Evolutionary conservation across 2,888 invertebrate genomes (phyloP), one percentile per base, ranked within the genome.

Genomic region (Pemphredon lugubris): DNA sequence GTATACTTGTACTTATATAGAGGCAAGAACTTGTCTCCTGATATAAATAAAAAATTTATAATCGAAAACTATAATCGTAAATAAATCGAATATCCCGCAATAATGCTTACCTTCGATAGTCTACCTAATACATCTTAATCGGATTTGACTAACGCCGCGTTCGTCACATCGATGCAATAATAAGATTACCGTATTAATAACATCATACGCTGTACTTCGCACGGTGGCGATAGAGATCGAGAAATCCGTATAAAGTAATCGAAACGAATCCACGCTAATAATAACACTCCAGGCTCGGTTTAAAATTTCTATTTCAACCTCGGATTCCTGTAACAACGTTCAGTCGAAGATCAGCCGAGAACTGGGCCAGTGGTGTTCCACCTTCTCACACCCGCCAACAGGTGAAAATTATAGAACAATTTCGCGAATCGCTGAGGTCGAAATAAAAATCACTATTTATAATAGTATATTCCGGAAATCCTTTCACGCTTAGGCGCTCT

Each of bases 131-230:
- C 61, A 71, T 61, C 55, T 51, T 57, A 70, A 71, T 70, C 71
- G 66, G 68, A 68, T 68, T 58, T 26, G 44, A 53, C 68, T 68
- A 71, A 71, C 55, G 61, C 61, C 9, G 39, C 34, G 61, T 71
- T 71, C 61, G 71, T 71, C 70, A 61, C 61, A 51, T 51, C 61
- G 40, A 71, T 71, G 71, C 55, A 71, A 71, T 71, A 71, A 71
- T 71, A 57, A 70, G 70, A 71, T 71, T 71, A 71, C 26, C 71
- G 71, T 61, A 61, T 71, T 71, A 70, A 70, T 61, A 58, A 61
- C 55, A 61, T 57, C 47, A 53, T 51, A 45, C 26, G 55, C 45
- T 55, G 61, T 61, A 51, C 68, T 71, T 42, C 51, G 37, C 20
- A 39, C 55, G 60, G 39, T 45, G 54, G 20, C 26, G 40, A 50